Conservation (phyloP, 2,888 invertebrate genomes). For the Dastarcus helophoroides region DNA sequence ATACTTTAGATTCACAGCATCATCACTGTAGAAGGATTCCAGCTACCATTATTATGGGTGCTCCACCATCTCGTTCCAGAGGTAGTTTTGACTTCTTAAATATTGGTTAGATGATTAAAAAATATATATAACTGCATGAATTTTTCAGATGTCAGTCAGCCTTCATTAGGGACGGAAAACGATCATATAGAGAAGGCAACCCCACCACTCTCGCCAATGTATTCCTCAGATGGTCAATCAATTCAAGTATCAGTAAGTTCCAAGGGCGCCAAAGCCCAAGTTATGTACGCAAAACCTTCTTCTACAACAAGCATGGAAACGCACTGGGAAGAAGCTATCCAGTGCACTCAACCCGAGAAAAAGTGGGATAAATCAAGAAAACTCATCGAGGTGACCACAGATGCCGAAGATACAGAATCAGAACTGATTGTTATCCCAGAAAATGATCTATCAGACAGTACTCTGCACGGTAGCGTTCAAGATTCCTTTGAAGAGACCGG, state of each 20-base stretch:
- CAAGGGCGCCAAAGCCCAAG: constrained; percentile 34
- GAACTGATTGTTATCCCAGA: constrained; percentile 84
- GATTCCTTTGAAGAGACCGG: constrained; percentile 33
- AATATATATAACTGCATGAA: background rate
- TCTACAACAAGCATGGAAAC: constrained; percentile 46
- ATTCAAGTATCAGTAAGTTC: constrained; percentile 35
- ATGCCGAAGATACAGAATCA: constrained; percentile 78
- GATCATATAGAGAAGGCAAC: constrained; percentile 44
- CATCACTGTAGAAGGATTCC: constrained; percentile 83
- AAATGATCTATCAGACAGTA: constrained; percentile 78
- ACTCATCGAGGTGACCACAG: constrained; percentile 36
- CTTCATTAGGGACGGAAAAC: constrained; percentile 59
- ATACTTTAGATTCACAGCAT: constrained; percentile 83
- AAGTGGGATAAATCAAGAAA: constrained; percentile 22
- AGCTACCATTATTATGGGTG: constrained; percentile 65
- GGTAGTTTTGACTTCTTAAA: constrained; percentile 35
- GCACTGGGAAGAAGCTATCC: constrained; percentile 59
- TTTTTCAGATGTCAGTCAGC: constrained; percentile 58
- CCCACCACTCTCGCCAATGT: constrained; percentile 52
- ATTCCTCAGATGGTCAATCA: constrained; percentile 44
- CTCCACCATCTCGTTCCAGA: constrained; percentile 52
- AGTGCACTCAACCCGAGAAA: constrained; percentile 30
- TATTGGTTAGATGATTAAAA: background rate
- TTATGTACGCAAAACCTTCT: constrained; percentile 33
- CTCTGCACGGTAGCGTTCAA: constrained; percentile 59